These are phyloP conservation scores for Caranx melampygus DNA, from an alignment of 2,113 vertebrate genomes.

Conservation along the genomic window DNA sequence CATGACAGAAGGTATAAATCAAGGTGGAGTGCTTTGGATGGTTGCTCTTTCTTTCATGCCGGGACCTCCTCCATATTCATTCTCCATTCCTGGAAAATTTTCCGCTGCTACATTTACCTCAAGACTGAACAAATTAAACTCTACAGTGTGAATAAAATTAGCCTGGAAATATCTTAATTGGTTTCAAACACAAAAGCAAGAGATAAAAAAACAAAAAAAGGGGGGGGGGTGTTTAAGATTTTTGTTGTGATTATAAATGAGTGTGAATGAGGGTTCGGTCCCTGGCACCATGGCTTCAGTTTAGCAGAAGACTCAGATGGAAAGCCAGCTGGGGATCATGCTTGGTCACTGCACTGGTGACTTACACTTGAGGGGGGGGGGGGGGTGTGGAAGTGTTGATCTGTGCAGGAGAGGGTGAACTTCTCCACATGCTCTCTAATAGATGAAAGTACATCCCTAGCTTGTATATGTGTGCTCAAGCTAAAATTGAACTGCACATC, in stretches of 20 bases:
- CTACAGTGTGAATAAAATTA: slow-evolving; percentile 28
- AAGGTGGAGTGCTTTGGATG: slow-evolving; percentile 38
- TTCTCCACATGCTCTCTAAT: not conserved
- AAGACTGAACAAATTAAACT: slow-evolving; percentile 18
- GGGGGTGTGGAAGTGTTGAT: not conserved
- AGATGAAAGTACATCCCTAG: not conserved
- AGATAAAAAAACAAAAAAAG: slow-evolving; percentile 20
- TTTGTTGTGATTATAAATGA: slow-evolving; percentile 6
- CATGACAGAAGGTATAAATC: slow-evolving; percentile 72
- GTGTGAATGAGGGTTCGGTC: not conserved
- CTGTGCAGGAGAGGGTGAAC: not conserved
- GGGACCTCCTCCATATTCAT: slow-evolving; percentile 18
- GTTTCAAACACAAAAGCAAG: slow-evolving; percentile 12
- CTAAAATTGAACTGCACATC: not conserved
- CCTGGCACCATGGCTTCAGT: slow-evolving; percentile 10
- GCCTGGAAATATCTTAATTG: slow-evolving; percentile 33
- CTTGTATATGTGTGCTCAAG: not conserved
- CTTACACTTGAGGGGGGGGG: slow-evolving; percentile 9
- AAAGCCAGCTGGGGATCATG: slow-evolving; percentile 9
- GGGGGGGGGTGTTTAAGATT: slow-evolving; percentile 12
- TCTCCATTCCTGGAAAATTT: slow-evolving; percentile 12
- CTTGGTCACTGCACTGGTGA: slow-evolving; percentile 32
- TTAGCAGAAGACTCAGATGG: slow-evolving; percentile 10
- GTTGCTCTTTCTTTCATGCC: slow-evolving; percentile 45
- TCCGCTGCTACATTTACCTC: slow-evolving; percentile 9